Conservation (phyloP, 2,888 invertebrate genomes). For the Dicranocentrus wangi region DNA sequence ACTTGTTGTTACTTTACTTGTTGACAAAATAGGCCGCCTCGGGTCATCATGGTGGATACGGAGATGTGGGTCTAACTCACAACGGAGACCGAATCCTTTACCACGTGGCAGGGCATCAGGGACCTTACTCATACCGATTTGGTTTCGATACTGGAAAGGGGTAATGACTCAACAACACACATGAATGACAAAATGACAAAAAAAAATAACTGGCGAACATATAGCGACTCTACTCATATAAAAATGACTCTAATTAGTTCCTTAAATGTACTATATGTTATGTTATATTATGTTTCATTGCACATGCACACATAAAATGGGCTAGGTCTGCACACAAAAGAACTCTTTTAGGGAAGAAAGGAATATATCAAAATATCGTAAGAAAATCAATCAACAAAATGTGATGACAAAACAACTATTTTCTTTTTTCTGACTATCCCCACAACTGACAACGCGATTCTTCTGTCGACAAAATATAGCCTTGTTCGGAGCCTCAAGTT, state of each 20-base stretch:
- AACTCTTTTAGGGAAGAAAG: not conserved
- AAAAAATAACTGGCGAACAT: slow-evolving; percentile 12
- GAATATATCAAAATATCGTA: not conserved
- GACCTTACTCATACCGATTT: slow-evolving; percentile 87
- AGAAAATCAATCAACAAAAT: no score
- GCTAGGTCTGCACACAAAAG: not conserved
- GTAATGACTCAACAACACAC: slow-evolving; percentile 75
- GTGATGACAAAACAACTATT: not conserved
- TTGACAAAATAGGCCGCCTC: slow-evolving; percentile 62
- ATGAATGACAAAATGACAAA: slow-evolving; percentile 5
- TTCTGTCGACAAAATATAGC: slow-evolving; percentile 23
- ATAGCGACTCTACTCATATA: not conserved
- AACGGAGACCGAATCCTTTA: slow-evolving; percentile 78
- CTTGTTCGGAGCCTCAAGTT: slow-evolving; percentile 46
- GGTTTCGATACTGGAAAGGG: slow-evolving; percentile 91
- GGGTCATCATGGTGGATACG: slow-evolving; percentile 54
- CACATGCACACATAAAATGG: no score
- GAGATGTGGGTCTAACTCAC: slow-evolving; percentile 50
- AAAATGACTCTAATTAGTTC: not conserved
- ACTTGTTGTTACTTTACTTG: slow-evolving; percentile 22
- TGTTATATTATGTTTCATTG: no score
- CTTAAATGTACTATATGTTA: no score
- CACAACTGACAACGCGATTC: not conserved
- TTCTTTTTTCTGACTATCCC: not conserved
- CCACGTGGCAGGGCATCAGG: slow-evolving; percentile 87